phyloP scores from a whole-genome alignment of 2,888 invertebrate species.

The Rhimphoctona megacephalus region DNA sequence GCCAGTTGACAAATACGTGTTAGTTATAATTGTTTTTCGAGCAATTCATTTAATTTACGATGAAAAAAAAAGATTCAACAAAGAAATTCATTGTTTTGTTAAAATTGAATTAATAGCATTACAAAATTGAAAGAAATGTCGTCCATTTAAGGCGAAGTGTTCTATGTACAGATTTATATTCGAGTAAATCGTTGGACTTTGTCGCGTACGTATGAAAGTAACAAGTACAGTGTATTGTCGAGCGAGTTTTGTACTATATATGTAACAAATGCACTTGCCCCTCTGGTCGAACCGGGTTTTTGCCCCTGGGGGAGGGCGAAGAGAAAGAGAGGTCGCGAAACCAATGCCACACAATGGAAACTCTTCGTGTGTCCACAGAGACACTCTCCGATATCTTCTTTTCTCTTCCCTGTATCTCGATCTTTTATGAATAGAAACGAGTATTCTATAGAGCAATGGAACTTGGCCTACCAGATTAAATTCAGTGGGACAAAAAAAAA shows the following conservation, averaged over 20 bases:
- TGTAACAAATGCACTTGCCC: constrained; percentile 60
- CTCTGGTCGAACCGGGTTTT: constrained; percentile 51
- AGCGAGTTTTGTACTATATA: constrained; percentile 24
- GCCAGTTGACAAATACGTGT: too few species aligned
- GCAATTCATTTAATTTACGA: background rate
- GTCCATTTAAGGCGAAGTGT: background rate
- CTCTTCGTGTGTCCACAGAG: constrained; percentile 25
- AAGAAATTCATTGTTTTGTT: background rate
- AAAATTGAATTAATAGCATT: background rate
- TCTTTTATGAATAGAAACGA: constrained; percentile 36
- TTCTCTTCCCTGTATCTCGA: background rate
- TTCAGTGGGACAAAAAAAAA: constrained; percentile 5
- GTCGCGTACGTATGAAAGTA: constrained; percentile 7
- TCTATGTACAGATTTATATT: too few species aligned
- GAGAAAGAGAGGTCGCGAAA: constrained; percentile 34
- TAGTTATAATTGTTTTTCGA: background rate
- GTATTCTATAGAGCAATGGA: constrained; percentile 13
- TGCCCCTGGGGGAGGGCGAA: constrained; percentile 17
- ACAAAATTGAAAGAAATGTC: background rate
- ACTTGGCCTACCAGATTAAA: constrained; percentile 23
- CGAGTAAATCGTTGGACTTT: background rate
- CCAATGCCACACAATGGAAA: constrained; percentile 42
- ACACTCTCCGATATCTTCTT: constrained; percentile 19
- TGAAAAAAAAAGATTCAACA: background rate
- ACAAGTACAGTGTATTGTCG: constrained; percentile 4